Percentiles rank a stretch among this genome's conserved stretches.
These are phyloP conservation scores for Callopanchax toddi DNA, from an alignment of 2,113 vertebrate genomes.

Conservation along the genomic window DNA sequence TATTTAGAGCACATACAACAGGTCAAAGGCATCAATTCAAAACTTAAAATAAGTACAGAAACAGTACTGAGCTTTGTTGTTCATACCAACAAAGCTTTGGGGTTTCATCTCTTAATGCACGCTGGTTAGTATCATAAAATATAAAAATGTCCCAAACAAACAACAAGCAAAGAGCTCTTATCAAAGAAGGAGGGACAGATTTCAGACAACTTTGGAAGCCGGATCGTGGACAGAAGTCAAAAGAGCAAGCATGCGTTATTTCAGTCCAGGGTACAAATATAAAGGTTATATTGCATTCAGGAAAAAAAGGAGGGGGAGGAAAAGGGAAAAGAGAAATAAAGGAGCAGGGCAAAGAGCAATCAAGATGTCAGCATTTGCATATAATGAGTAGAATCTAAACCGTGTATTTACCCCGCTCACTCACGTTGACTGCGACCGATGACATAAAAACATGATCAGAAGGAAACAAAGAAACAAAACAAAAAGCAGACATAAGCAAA, in stretches of 20 bases:
- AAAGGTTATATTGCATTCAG: conserved; percentile 63
- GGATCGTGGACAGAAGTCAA: conserved; percentile 47
- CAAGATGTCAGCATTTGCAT: conserved; percentile 73
- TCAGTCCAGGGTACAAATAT: conserved; percentile 48
- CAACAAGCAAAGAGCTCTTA: conserved; percentile 68
- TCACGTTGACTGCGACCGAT: conserved; percentile 96
- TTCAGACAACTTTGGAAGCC: conserved; percentile 48
- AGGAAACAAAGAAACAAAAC: conserved; percentile 78
- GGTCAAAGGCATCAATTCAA: conserved; percentile 46
- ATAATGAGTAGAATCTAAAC: conserved; percentile 82
- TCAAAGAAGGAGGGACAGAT: conserved; percentile 35
- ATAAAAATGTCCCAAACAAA: conserved; percentile 64
- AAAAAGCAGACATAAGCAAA: conserved; percentile 85
- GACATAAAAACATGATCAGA: conserved; percentile 82
- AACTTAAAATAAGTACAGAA: conserved; percentile 37
- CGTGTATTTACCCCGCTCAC: conserved; percentile 96
- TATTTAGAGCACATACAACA: conserved; percentile 29
- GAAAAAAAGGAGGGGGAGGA: conserved; percentile 13
- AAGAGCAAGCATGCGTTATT: conserved; percentile 70
- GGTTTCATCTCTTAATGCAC: conserved; percentile 34
- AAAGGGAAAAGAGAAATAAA: background rate
- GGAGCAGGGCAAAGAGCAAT: conserved; percentile 59
- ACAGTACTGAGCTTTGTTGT: conserved; percentile 41
- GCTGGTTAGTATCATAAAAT: conserved; percentile 64
- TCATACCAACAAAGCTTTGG: conserved; percentile 59